These are phyloP conservation scores for Babylonia areolata DNA, from an alignment of 1,140 invertebrate genomes.

Conservation along the genomic window DNA sequence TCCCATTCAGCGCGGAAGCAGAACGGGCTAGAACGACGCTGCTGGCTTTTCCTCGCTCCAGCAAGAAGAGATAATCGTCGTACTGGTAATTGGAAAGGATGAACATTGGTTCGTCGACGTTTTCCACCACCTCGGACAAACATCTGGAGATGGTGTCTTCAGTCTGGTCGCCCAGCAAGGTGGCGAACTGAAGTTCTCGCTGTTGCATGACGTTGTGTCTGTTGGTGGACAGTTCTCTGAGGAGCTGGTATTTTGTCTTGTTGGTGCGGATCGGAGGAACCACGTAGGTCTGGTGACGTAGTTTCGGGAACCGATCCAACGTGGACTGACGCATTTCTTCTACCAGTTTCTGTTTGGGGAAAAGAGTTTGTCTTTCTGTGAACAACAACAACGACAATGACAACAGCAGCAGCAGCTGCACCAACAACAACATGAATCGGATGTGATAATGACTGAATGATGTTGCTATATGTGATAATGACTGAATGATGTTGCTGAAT, in stretches of 20 bases:
- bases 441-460: too few relatives aligned
- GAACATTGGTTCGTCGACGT: background rate
- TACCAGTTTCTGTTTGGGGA: background rate
- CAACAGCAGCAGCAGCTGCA: too few relatives aligned
- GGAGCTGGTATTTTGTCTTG: background rate
- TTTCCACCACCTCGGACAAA: background rate
- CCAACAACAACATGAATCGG: too few relatives aligned
- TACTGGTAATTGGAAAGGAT: slow-evolving; percentile 5
- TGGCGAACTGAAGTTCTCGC: background rate
- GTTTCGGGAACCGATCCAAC: background rate
- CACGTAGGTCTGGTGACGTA: background rate
- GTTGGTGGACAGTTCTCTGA: background rate
- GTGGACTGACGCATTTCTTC: background rate
- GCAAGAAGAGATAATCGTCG: slow-evolving; percentile 17
- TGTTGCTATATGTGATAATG: too few relatives aligned
- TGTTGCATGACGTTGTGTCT: slow-evolving; percentile 14
- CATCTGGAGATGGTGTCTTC: background rate
- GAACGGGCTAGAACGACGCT: background rate
- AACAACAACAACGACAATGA: background rate
- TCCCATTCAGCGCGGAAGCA: background rate
- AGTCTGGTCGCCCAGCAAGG: slow-evolving; percentile 9
- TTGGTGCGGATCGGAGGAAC: background rate
- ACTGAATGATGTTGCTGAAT: too few relatives aligned
- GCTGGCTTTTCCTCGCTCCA: background rate
- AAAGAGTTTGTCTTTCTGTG: too few relatives aligned